Base-by-base conservation (phyloP, 2,113 vertebrate genomes). In the Furnarius figulus region DNA sequence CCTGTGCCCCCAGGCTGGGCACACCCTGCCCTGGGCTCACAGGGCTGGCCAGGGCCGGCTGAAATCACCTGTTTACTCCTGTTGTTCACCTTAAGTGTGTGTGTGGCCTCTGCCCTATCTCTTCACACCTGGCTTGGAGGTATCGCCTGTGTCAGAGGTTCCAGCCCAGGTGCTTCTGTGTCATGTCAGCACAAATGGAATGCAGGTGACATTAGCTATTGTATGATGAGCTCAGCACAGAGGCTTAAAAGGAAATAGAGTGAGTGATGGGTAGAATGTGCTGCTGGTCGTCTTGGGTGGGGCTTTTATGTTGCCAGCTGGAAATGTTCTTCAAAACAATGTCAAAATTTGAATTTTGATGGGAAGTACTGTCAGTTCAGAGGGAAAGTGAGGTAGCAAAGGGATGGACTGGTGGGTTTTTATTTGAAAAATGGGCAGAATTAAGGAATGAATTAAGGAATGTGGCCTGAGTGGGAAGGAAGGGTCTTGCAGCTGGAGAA, bases 361-460 rank as follows among this genome's bases (percentile, higher is more conserved):
- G 66, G 46, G 42, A 66, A 52, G 31, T 39, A 11, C 63, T 0
- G 0, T 16, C 44, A 25, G 8, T 19, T 37, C 1, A 9, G 40
- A 75, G 31, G 52, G 58, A 50, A 47, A 62, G 39, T 4, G 63
- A 12, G 0, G 0, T 21, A 19, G 16, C 0, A 3, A 66, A 35
- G 19, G 21, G 10, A 18, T 16, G 46, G 23, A 49, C 25, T 42
- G 44, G 27, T 39, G 15, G 5, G 21, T 5, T 21, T 73, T 39
- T 59, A 17, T 68, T 56, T 35, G 24, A 68, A 31, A 46, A 47
- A 25, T 0, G 0, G 15, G 13, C 21, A 39, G 19, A 53, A 56
- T 16, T 40, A 35, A 37, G 47, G 61, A 2, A 0, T 4, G 37
- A 46, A 87, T 46, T 17, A 70, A 33, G n/a, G n/a, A n/a, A n/a